Evolutionary conservation across 2,888 invertebrate species (phyloP), one percentile per base, ranked within the genome.

Genomic region (Peribatodes rhomboidaria): DNA sequence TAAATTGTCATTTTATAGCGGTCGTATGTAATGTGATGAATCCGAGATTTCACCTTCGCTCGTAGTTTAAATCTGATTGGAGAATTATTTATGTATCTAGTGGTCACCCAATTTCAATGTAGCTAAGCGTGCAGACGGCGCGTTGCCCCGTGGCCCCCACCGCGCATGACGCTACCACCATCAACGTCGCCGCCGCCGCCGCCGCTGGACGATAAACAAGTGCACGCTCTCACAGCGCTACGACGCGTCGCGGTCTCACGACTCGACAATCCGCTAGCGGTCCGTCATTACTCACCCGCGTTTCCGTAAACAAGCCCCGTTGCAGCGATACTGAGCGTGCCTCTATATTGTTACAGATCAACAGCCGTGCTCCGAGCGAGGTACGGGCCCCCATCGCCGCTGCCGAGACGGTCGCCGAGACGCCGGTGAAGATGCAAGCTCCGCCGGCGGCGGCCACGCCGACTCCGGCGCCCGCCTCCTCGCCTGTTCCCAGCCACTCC

Each of bases 351-450:
- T 89, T 90, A 71, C 88, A 94, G 94, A 81, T 86, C 67, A 91
- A 85, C 87, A 85, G 84, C 74, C 85, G 88, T 70, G 83, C 87
- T 56, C 80, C 84, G 61, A 92, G 87, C 81, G 93, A 93, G 75
- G 82, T 87, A 60, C 85, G 89, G 66, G 91, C 94, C 72, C 94
- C 94, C 65, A 94, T 94, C 77, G 94, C 94, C 71, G 89, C 94
- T 75, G 93, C 94, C 60, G 94, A 94, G 81, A 90, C 90, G 70
- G 85, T 90, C 68, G 83, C 88, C 64, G 93, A 94, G 77, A 89
- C 94, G 50, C 90, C 94, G 55, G 86, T 90, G 68, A 94, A 89
- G 74, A 93, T 93, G 89, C 94, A 92, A 83, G 87, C 94, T 66
- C 86, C 93, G 66, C 89, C 92, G 69, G 88, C 93, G 61, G 83